Base-by-base conservation (phyloP, 2,113 vertebrate genomes). In the Barnardius zonarius region DNA sequence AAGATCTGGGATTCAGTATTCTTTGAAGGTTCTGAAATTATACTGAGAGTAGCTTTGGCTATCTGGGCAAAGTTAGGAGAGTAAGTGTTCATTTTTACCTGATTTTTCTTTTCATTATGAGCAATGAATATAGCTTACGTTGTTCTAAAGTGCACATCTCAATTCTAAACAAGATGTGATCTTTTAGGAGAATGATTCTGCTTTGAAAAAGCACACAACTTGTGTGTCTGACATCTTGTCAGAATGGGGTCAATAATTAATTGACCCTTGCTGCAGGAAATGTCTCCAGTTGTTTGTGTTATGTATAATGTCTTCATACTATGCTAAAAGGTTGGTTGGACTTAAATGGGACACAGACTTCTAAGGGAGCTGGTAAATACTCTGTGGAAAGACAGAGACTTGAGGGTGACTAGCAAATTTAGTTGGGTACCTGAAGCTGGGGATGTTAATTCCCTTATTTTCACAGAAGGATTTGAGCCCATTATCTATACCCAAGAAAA, bases 1-100 rank as follows among this genome's bases (percentile, higher is more conserved):
- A 99, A 99, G 98, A 99, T 99, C 95, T 99, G 99, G 99, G 99
- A 99, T 97, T 99, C 99, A 0, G 98, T 99, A 35, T 99, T 99
- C 97, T 99, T 99, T 64, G 99, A 99, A 97, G 99, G 99, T 4
- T 99, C 99, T 1, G 99, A 99, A 98, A 98, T 99, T 91, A 98
- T 99, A 86, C 98, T 99, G 68, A 98, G 99, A 74, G 99, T 99
- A 37, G 99, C 99, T 10, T 97, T 99, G 86, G 99, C 99, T 81
- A 99, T 99, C 97, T 99, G 99, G 99, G 99, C 99, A 85, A 98
- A 99, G 51, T 92, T 99, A 76, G 99, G 98, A 98, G 99, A 99
- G 99, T 99, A 98, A 98, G 99, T 98, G 25, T 18, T 55, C 12
- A 5, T 86, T 90, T 83, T 86, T 13, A 13, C 49, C 37, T 37